Conservation (phyloP, 2,888 invertebrate genomes). For the Bugulina stolonifera region DNA sequence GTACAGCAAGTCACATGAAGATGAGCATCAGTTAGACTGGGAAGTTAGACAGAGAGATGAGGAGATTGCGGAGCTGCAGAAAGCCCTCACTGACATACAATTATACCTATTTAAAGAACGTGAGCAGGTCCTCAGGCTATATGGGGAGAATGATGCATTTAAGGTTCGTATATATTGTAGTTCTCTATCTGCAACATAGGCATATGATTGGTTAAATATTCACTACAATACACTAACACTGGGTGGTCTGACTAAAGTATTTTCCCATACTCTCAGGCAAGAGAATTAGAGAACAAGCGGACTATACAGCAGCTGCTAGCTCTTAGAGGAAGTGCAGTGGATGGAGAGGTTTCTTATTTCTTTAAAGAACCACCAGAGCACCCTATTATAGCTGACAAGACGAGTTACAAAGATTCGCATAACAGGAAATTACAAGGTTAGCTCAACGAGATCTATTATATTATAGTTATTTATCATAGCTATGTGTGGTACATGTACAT, state of each 20-base stretch:
- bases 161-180: constrained; percentile 38
- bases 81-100: constrained; percentile 55
- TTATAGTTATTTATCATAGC: background rate
- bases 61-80: constrained; percentile 53
- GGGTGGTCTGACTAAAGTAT: too few relatives aligned
- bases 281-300: constrained; percentile 53
- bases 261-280: constrained; percentile 46
- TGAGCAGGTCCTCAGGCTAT: constrained; percentile 52
- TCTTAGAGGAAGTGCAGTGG: constrained; percentile 46
- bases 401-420: background rate
- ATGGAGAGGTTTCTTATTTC: constrained; percentile 53
- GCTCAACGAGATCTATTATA: background rate
- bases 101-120: constrained; percentile 54
- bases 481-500: background rate
- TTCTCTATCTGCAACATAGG: too few relatives aligned
- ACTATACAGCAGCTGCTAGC: constrained; percentile 52
- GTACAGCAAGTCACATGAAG: constrained; percentile 50
- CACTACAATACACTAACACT: too few relatives aligned
- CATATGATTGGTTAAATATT: too few relatives aligned
- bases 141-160: constrained; percentile 54
- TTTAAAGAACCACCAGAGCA: constrained; percentile 52
- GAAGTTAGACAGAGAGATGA: constrained; percentile 51
- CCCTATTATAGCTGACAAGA: constrained; percentile 40
- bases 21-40: constrained; percentile 51
- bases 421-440: background rate